phyloP scores from a whole-genome alignment of 2,113 vertebrate species.

The human region GRCh38 chr4:180473501-180474000 shows the following conservation, averaged over 20 bases:
- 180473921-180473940: neutral
- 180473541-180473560: neutral
- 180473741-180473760: neutral
- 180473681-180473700: neutral
- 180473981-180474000: fast-evolving
- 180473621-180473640: neutral
- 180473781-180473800: too few relatives aligned
- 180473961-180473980: too few relatives aligned
- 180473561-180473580: neutral
- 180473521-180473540: neutral
- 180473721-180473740: neutral
- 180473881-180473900: neutral
- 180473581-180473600: neutral
- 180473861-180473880: neutral
- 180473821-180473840: neutral
- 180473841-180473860: neutral
- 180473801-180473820: neutral
- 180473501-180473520: neutral
- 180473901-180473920: fast-evolving
- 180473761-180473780: neutral
- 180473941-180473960: fast-evolving
- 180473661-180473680: neutral
- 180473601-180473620: neutral
- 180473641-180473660: neutral
- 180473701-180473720: neutral